Evolutionary conservation across 2,797 vertebrate species (phyloP).

Genomic region (Gallinago solitaria): DNA sequence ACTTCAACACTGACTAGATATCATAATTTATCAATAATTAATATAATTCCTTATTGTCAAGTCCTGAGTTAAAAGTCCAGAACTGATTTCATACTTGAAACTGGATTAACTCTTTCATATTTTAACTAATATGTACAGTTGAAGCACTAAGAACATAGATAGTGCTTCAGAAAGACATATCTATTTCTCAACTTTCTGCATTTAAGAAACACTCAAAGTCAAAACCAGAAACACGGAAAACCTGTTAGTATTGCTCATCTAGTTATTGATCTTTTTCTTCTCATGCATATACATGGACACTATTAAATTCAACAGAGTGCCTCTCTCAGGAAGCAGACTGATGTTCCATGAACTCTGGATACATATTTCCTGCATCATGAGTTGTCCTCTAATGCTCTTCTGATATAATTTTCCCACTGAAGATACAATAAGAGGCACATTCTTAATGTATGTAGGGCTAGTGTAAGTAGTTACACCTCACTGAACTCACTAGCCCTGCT

Average conservation of each 20-base stretch:
- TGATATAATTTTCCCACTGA: not conserved
- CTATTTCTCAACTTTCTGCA: not conserved
- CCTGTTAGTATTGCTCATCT: not conserved
- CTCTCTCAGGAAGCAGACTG: not conserved
- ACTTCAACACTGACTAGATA: not conserved
- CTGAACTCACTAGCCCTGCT: not conserved
- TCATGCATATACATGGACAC: fast-evolving
- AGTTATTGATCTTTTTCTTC: not conserved
- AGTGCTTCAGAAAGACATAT: not conserved
- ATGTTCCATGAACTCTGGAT: not conserved
- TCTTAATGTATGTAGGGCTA: not conserved
- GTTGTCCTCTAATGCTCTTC: not conserved
- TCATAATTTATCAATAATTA: not conserved
- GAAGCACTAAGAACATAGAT: not conserved
- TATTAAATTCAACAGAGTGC: fast-evolving
- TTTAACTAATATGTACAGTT: not conserved
- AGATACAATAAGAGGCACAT: not conserved
- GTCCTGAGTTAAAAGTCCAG: not conserved
- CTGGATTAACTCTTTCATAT: not conserved
- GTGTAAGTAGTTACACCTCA: not conserved
- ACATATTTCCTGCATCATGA: not conserved
- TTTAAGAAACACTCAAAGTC: not conserved
- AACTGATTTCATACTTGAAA: not conserved
- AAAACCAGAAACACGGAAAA: not conserved
- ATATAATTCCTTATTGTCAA: not conserved